Percentiles rank a stretch among this genome's conserved stretches.
Evolutionary conservation across 2,888 invertebrate genomes (phyloP).

Genomic region (Malthinus flaveolus): DNA sequence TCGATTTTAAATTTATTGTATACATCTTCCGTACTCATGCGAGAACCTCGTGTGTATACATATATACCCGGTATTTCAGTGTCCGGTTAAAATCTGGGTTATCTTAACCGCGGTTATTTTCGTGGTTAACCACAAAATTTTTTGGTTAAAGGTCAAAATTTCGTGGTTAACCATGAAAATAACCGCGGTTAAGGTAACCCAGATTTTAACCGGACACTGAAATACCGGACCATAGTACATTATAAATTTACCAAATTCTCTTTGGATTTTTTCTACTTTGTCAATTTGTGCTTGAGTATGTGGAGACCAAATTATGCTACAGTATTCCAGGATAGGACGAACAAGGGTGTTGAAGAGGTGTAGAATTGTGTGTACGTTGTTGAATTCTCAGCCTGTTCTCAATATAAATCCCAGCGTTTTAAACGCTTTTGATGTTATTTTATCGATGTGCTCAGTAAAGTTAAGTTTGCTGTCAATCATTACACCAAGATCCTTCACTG

Average conservation of each 20-base stretch:
- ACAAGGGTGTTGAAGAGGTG: background rate
- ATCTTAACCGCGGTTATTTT: no score
- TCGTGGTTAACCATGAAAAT: background rate
- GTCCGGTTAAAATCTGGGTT: no score
- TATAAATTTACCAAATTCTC: background rate
- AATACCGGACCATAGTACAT: no score
- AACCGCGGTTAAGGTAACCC: no score
- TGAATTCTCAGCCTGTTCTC: background rate
- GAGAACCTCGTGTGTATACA: no score
- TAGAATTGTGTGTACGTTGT: background rate
- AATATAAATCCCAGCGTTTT: background rate
- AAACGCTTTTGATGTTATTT: background rate
- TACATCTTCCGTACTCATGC: no score
- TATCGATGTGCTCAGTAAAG: background rate
- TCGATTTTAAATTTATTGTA: background rate
- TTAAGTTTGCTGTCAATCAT: background rate
- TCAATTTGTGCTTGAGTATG: background rate
- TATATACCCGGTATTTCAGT: no score
- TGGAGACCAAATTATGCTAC: background rate
- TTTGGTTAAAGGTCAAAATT: background rate
- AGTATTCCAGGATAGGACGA: background rate
- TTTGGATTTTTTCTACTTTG: background rate
- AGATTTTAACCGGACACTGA: no score
- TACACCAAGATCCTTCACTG: background rate
- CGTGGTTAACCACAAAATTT: no score